Conservation (phyloP, 2,113 vertebrate genomes). For the Psettodes erumei region DNA sequence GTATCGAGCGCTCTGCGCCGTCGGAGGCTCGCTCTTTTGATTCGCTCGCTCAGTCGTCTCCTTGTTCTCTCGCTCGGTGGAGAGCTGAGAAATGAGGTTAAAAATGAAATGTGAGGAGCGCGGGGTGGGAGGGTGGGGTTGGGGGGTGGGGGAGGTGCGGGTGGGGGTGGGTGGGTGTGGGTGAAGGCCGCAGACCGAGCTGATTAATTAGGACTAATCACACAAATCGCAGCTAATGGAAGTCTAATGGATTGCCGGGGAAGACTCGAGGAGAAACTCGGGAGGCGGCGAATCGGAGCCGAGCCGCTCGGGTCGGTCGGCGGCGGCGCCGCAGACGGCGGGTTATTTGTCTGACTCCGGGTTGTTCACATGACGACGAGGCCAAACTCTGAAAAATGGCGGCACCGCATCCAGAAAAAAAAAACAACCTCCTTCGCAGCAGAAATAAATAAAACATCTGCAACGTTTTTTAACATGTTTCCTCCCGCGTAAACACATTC, state of each 20-base stretch:
- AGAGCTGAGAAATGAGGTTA: slow-evolving; percentile 77
- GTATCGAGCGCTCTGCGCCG: slow-evolving; percentile 52
- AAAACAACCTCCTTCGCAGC: slow-evolving; percentile 38
- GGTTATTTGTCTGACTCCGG: slow-evolving; percentile 50
- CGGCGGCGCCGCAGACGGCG: slow-evolving; percentile 34
- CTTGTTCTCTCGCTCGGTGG: slow-evolving; percentile 64
- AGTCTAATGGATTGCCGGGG: slow-evolving; percentile 77
- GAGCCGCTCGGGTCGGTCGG: slow-evolving; percentile 9
- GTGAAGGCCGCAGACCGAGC: slow-evolving; percentile 69
- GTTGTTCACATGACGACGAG: slow-evolving; percentile 63
- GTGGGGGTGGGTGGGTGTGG: no score
- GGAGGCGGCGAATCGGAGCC: slow-evolving; percentile 51
- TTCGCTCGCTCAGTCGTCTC: slow-evolving; percentile 59
- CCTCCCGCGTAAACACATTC: slow-evolving; percentile 62
- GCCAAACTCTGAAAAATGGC: slow-evolving; percentile 70
- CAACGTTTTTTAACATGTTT: slow-evolving; percentile 55
- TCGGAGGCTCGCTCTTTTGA: slow-evolving; percentile 48
- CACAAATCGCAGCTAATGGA: slow-evolving; percentile 79
- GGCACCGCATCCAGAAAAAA: slow-evolving; percentile 37
- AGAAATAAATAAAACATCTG: slow-evolving; percentile 64
- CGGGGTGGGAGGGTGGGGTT: no score
- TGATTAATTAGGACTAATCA: slow-evolving; percentile 83
- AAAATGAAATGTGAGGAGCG: slow-evolving; percentile 76
- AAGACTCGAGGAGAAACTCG: slow-evolving; percentile 48
- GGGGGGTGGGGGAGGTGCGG: no score